Base-by-base conservation (phyloP, 2,113 vertebrate species). In the Motacilla alba region DNA sequence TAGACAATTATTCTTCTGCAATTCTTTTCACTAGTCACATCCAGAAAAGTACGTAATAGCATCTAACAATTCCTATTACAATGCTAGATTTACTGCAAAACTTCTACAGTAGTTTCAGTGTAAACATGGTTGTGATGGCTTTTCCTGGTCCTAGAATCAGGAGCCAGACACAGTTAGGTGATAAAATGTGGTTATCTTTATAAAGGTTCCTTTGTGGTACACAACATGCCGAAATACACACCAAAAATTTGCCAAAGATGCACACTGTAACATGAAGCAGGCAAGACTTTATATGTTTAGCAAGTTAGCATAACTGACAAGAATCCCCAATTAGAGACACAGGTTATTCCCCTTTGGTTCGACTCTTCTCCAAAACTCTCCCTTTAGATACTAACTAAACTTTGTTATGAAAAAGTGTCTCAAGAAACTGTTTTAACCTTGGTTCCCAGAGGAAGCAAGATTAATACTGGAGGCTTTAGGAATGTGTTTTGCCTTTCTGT, bases 211-310 rank as follows among this genome's bases (percentile, higher is more conserved):
- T 26, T 49, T 75, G 43, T 67, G 43, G 13, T 58, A 33, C 13
- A 67, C 13, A 14, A 50, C 44, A 67, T 0, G 0, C 1, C 0
- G 0, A 67, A 76, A 76, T 31, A 58, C 35, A 50, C 17, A 3
- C 4, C 0, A 0, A 67, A 56, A 75, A 39, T 11, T 7, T 1
- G 0, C 21, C 1, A 0, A 41, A 35, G 52, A 50, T 58, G 10
- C 16, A 67, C 60, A 75, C 35, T 0, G 0, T 43, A 20, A 50
- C 52, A 58, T 21, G 58, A 41, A 67, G 44, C 44, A 67, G 43
- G 21, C 52, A 67, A 31, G 17, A 58, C 11, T 58, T 85, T 17
- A 50, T 31, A 58, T 11, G 4, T 50, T 76, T 31, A 50, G 14
- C 26, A 58, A 30, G 56, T 76, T 30, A 50, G 44, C 35, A 50